These are phyloP conservation scores for Heliconius cydno DNA, from an alignment of 2,888 invertebrate species.

Conservation along the genomic window DNA sequence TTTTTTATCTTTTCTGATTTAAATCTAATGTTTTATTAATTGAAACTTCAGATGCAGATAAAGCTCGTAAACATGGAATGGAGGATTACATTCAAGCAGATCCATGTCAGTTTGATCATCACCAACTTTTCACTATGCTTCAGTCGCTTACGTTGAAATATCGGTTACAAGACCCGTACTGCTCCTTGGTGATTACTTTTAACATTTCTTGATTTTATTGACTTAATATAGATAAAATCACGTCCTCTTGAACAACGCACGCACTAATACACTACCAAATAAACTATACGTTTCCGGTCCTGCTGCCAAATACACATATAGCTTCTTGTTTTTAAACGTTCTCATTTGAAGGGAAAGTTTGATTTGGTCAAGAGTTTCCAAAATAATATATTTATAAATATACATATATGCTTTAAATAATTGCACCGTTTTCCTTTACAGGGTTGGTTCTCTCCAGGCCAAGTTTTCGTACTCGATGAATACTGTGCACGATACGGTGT, in stretches of 20 bases:
- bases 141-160: slow-evolving; percentile 97
- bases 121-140: slow-evolving; percentile 94
- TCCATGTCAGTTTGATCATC: slow-evolving; percentile 98
- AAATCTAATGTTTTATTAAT: not conserved
- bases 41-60: slow-evolving; percentile 89
- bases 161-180: slow-evolving; percentile 98
- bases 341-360: too few species aligned
- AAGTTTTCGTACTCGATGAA: slow-evolving; percentile 98
- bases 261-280: too few species aligned
- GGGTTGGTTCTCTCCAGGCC: slow-evolving; percentile 99
- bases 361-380: not conserved
- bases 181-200: slow-evolving; percentile 90
- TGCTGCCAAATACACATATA: too few species aligned
- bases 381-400: not conserved
- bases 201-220: not conserved
- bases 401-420: not conserved
- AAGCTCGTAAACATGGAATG: slow-evolving; percentile 99
- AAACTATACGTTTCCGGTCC: too few species aligned
- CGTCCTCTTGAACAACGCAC: too few species aligned
- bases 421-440: slow-evolving; percentile 62
- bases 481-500: slow-evolving; percentile 99
- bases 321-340: too few species aligned
- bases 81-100: slow-evolving; percentile 99
- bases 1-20: not conserved
- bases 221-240: not conserved